phyloP scores from a whole-genome alignment of 2,113 vertebrate genomes.

The Rhynchomys soricoides region DNA sequence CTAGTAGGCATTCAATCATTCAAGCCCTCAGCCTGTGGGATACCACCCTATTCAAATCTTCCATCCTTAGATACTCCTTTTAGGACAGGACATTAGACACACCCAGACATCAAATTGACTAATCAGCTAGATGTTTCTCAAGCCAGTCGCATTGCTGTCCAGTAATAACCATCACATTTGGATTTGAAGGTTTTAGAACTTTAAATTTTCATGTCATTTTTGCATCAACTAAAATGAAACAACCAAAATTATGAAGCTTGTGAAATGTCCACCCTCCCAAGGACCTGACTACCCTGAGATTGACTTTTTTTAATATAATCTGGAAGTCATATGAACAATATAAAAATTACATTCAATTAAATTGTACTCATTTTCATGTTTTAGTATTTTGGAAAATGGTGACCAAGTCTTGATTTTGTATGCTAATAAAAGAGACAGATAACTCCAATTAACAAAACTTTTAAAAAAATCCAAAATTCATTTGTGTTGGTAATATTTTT shows the following conservation, averaged over 20 bases:
- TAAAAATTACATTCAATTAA: slow-evolving; percentile 37
- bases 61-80: too few species aligned
- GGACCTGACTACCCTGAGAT: neutral
- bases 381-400: slow-evolving; percentile 46
- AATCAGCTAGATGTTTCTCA: neutral
- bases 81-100: neutral
- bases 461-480: slow-evolving; percentile 27
- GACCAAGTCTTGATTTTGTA: slow-evolving; percentile 1
- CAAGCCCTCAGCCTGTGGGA: neutral
- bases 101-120: neutral
- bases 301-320: slow-evolving; percentile 20
- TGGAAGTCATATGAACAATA: neutral
- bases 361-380: slow-evolving; percentile 12
- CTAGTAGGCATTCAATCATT: neutral
- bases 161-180: neutral
- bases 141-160: neutral
- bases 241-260: slow-evolving; percentile 30
- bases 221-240: neutral
- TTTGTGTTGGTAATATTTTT: slow-evolving; percentile 1
- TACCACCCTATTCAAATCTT: neutral
- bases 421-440: slow-evolving; percentile 52
- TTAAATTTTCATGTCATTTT: slow-evolving; percentile 13
- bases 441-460: slow-evolving; percentile 53
- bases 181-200: neutral
- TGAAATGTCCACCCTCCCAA: slow-evolving; percentile 9